A percentile compares a stretch with the other conserved stretches of the same genome.
Evolutionary conservation across 2,797 vertebrate species (phyloP).

Genomic region (Numenius phaeopus): DNA sequence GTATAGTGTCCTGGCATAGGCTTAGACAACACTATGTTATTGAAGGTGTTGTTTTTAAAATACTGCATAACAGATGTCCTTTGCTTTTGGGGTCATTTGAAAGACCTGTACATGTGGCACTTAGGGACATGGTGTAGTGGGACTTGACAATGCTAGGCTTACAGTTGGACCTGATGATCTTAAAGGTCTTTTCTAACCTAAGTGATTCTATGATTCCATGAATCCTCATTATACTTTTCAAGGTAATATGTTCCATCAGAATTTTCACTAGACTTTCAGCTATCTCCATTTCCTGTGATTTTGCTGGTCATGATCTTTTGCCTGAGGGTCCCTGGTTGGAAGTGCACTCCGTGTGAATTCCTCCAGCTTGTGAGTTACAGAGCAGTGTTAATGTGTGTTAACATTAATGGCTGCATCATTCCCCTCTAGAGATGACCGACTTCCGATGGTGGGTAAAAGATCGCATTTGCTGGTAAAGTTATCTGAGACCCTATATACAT

Average conservation of each 20-base stretch:
- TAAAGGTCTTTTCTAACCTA: not conserved
- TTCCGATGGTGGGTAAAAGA: accelerated
- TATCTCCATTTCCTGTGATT: not conserved
- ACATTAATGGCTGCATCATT: not conserved
- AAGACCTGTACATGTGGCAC: not conserved
- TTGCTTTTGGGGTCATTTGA: not conserved
- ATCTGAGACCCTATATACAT: not conserved
- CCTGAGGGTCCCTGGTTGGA: not conserved
- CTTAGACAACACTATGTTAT: not conserved
- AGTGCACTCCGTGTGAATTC: not conserved
- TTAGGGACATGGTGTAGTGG: not conserved
- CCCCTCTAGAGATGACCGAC: not conserved
- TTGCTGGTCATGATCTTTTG: not conserved
- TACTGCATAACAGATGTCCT: not conserved
- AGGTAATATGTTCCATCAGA: not conserved
- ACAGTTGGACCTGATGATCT: not conserved
- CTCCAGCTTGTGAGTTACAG: not conserved
- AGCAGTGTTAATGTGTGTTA: not conserved
- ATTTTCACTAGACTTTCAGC: not conserved
- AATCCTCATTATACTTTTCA: not conserved
- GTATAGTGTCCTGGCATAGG: not conserved
- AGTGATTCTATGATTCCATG: not conserved
- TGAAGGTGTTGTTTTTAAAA: not conserved
- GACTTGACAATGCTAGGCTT: not conserved
- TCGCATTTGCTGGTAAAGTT: not conserved